Evolutionary conservation across 92 coral and sea anemone species (phyloP).

Genomic region (Meandrina meandrites): DNA sequence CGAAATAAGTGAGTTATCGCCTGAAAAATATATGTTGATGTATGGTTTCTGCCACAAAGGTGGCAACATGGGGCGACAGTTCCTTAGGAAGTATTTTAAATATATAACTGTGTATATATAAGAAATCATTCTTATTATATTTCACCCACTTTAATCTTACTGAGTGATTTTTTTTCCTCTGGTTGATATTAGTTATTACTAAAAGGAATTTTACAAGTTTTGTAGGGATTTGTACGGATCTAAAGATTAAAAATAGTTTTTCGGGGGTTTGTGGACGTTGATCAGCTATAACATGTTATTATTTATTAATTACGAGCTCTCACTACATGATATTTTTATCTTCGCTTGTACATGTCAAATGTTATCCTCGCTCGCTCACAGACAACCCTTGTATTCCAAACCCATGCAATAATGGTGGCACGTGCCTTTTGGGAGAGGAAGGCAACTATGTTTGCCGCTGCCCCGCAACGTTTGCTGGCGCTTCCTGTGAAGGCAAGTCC

Average conservation of each 20-base stretch:
- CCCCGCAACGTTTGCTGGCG: conserved; percentile 64
- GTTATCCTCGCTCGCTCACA: conserved; percentile 30
- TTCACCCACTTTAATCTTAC: no score
- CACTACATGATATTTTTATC: neutral
- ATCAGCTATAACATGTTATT: neutral
- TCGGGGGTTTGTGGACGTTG: no score
- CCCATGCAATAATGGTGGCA: conserved; percentile 91
- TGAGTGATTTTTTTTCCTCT: no score
- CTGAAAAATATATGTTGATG: neutral
- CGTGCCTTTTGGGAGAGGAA: conserved; percentile 74
- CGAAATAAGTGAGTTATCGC: conserved; percentile 50
- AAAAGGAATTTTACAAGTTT: no score
- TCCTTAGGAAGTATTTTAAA: neutral
- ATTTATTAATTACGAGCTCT: neutral
- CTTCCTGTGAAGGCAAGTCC: conserved; percentile 80
- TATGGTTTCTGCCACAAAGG: neutral
- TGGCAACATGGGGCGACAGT: neutral
- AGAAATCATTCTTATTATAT: no score
- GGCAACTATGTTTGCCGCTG: conserved; percentile 78
- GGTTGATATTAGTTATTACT: neutral
- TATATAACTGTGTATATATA: no score
- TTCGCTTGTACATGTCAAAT: conserved; percentile 23
- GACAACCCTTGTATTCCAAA: conserved; percentile 90
- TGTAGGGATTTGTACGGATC: no score
- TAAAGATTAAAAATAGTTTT: no score